A percentile compares a stretch with the other conserved stretches of the same genome.
Evolutionary conservation across 2,797 vertebrate genomes (phyloP).

Genomic region (Antrozous pallidus): DNA sequence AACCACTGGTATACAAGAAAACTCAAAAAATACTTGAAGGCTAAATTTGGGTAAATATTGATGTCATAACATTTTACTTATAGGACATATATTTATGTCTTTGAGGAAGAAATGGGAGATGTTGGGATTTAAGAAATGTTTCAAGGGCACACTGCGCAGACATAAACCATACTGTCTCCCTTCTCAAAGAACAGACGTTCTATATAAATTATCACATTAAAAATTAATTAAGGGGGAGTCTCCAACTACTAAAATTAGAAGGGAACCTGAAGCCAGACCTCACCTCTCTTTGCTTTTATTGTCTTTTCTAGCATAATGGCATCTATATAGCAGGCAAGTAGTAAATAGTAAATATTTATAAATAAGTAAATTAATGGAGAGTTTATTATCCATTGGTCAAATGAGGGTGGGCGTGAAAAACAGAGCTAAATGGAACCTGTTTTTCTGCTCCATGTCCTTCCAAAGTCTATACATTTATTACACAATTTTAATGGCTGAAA

Average conservation of each 20-base stretch:
- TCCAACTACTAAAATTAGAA: neutral
- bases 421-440: neutral
- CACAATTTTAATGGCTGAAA: neutral
- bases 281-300: neutral
- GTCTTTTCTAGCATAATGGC: neutral
- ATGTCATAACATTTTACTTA: neutral
- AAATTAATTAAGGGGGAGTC: neutral
- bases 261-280: neutral
- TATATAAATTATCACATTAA: neutral
- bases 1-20: neutral
- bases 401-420: rapidly evolving
- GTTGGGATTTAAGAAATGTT: neutral
- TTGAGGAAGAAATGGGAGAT: neutral
- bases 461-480: neutral
- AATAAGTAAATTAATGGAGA: neutral
- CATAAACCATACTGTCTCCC: neutral
- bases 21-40: neutral
- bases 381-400: neutral
- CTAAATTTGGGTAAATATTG: neutral
- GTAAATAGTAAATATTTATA: neutral
- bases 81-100: neutral
- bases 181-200: neutral
- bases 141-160: neutral
- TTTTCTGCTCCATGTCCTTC: neutral
- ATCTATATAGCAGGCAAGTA: neutral